These are phyloP conservation scores for Phytoseiulus persimilis DNA, from an alignment of 2,888 invertebrate genomes.

Conservation along the genomic window DNA sequence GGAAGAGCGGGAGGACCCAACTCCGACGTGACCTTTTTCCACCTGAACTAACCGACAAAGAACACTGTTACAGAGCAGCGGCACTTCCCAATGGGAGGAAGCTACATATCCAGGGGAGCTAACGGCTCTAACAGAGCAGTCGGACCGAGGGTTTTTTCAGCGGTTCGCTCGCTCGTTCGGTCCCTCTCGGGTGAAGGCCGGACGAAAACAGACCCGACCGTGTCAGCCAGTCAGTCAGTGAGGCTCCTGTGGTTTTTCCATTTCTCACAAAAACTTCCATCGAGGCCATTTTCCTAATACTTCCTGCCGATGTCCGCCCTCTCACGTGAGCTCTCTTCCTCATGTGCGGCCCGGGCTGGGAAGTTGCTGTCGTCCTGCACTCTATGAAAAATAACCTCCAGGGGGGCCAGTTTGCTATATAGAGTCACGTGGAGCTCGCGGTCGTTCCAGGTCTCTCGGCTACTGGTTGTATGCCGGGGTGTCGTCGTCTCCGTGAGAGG, in stretches of 20 bases:
- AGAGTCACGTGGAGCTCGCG: not conserved
- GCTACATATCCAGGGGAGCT: too few relatives aligned
- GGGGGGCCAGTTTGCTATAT: not conserved
- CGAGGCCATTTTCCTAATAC: not conserved
- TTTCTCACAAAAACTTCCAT: not conserved
- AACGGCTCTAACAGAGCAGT: too few relatives aligned
- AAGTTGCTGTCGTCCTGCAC: not conserved
- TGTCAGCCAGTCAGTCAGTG: not conserved
- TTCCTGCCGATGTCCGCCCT: slow-evolving; percentile 5
- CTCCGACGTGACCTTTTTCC: too few relatives aligned
- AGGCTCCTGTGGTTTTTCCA: not conserved
- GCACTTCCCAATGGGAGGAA: too few relatives aligned
- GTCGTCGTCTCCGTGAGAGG: not conserved
- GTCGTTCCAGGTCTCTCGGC: not conserved
- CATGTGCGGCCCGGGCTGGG: not conserved
- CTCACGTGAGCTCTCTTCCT: not conserved
- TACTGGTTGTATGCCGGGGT: not conserved
- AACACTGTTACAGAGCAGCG: too few relatives aligned
- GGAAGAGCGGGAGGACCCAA: not conserved
- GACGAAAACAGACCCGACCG: too few relatives aligned
- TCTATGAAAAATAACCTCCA: not conserved
- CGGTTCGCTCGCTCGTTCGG: too few relatives aligned
- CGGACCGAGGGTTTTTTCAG: too few relatives aligned
- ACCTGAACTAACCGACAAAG: too few relatives aligned
- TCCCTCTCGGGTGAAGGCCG: too few relatives aligned